These are phyloP conservation scores for Suillia variegata DNA, from an alignment of 2,888 invertebrate genomes.

Conservation along the genomic window DNA sequence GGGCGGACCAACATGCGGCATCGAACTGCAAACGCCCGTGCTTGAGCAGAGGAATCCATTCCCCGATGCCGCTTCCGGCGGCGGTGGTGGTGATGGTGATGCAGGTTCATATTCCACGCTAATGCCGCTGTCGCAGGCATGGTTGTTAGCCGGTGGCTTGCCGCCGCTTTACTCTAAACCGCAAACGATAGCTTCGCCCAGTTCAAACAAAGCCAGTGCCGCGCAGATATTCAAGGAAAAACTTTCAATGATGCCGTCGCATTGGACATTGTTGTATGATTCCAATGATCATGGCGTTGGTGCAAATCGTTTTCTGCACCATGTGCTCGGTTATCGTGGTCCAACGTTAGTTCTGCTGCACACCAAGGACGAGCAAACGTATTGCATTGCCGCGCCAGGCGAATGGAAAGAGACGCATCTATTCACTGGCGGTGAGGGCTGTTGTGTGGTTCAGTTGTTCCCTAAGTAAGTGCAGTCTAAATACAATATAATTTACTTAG, in stretches of 20 bases:
- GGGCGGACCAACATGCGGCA: constrained; percentile 60
- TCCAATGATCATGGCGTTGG: constrained; percentile 87
- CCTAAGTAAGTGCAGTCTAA: constrained; percentile 68
- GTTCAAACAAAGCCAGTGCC: constrained; percentile 45
- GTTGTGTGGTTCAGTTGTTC: constrained; percentile 75
- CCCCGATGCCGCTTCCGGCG: constrained; percentile 40
- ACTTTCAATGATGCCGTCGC: constrained; percentile 73
- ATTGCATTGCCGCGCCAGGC: constrained; percentile 76
- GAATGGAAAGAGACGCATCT: constrained; percentile 88
- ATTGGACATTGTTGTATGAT: constrained; percentile 85
- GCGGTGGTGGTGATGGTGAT: constrained; percentile 25
- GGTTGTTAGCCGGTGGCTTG: constrained; percentile 72
- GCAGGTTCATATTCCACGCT: constrained; percentile 54
- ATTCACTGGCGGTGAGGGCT: constrained; percentile 83
- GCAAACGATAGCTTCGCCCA: constrained; percentile 42
- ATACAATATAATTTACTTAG: neutral
- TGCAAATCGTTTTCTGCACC: constrained; percentile 85
- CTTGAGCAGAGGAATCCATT: constrained; percentile 66
- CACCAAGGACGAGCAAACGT: constrained; percentile 68
- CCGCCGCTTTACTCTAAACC: constrained; percentile 67
- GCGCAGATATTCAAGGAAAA: constrained; percentile 68
- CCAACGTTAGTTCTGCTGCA: constrained; percentile 70
- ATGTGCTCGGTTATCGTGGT: constrained; percentile 72
- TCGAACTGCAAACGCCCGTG: constrained; percentile 79
- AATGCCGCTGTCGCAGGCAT: constrained; percentile 71